phyloP scores from a whole-genome alignment of 2,797 vertebrate genomes.

The Pagetopsis macropterus region DNA sequence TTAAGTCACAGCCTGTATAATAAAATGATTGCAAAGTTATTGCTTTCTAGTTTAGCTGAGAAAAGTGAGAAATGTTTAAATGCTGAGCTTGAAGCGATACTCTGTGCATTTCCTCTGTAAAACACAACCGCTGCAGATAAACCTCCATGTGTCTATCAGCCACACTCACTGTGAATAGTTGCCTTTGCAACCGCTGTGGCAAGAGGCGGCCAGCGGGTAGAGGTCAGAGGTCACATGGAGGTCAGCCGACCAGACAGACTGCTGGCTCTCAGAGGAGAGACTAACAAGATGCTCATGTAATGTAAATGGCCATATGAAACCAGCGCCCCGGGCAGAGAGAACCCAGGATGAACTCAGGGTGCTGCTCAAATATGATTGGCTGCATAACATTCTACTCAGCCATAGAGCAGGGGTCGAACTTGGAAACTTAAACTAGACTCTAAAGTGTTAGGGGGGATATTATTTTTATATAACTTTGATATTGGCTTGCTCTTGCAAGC shows the following conservation, averaged over 20 bases:
- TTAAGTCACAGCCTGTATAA: no score
- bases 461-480: not conserved
- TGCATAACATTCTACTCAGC: not conserved
- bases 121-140: not conserved
- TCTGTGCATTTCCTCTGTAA: not conserved
- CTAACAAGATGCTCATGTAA: slow-evolving; percentile 61
- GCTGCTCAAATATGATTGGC: slow-evolving; percentile 8
- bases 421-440: not conserved
- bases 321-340: slow-evolving; percentile 14
- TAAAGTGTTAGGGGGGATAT: not conserved
- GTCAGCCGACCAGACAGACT: slow-evolving; percentile 58
- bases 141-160: not conserved
- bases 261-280: slow-evolving; percentile 31
- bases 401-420: not conserved
- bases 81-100: not conserved
- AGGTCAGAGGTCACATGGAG: slow-evolving; percentile 54
- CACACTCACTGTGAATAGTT: slow-evolving; percentile 22
- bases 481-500: slow-evolving; percentile 13
- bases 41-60: not conserved
- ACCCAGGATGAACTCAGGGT: slow-evolving; percentile 5
- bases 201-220: slow-evolving; percentile 18
- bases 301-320: slow-evolving; percentile 52
- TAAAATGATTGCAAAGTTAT: no score
- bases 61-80: not conserved
- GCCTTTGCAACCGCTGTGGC: slow-evolving; percentile 22